These are phyloP conservation scores for Aleadryas rufinucha DNA, from an alignment of 2,113 vertebrate species.

Conservation along the genomic window DNA sequence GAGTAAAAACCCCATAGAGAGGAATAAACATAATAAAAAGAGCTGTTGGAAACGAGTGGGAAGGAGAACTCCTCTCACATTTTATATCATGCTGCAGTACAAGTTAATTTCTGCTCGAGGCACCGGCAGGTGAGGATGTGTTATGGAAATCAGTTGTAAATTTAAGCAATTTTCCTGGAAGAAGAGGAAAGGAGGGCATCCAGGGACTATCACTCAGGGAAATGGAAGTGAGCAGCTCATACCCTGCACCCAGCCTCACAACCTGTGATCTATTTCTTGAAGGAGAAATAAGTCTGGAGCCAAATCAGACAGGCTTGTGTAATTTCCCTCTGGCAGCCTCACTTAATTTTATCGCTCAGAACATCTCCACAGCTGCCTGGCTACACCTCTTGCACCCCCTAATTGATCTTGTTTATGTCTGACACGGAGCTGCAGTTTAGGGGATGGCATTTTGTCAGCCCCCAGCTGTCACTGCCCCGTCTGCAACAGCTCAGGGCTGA, in stretches of 20 bases:
- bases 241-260: neutral
- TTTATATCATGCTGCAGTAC: neutral
- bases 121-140: neutral
- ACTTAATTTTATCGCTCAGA: neutral
- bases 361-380: neutral
- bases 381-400: neutral
- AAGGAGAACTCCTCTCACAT: neutral
- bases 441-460: neutral
- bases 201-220: neutral
- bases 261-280: neutral
- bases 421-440: neutral
- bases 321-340: neutral
- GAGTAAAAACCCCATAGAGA: neutral
- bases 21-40: neutral
- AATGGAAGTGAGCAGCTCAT: neutral
- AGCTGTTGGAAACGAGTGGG: neutral
- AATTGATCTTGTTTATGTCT: neutral
- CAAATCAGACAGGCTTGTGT: neutral
- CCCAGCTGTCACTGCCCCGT: rapidly evolving
- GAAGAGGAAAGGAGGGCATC: neutral
- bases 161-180: neutral
- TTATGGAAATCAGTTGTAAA: neutral
- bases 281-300: neutral
- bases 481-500: neutral
- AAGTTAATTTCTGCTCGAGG: neutral